A percentile compares a stretch with the other conserved stretches of the same genome.
These are phyloP conservation scores for Vicugna pacos DNA, from an alignment of 2,113 vertebrate genomes.

Conservation along the genomic window DNA sequence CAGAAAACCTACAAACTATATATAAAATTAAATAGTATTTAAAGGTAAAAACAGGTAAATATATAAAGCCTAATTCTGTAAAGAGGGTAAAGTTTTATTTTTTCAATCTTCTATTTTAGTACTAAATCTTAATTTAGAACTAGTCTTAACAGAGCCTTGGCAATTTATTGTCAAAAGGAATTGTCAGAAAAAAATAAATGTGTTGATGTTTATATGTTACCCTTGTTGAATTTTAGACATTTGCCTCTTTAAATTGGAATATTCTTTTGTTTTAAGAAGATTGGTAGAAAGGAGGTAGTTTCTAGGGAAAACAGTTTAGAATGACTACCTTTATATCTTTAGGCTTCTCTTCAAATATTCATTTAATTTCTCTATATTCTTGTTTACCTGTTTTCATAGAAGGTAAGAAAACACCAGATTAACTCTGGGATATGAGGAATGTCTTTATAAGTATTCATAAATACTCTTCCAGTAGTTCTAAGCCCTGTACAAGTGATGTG, in stretches of 20 bases:
- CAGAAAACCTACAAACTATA: background rate
- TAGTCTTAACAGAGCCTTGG: background rate
- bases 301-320: background rate
- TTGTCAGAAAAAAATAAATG: conserved; percentile 34
- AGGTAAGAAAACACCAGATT: background rate
- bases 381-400: conserved; percentile 1
- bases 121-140: conserved; percentile 3
- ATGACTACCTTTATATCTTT: conserved; percentile 25
- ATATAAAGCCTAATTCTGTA: conserved; percentile 10
- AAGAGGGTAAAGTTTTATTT: background rate
- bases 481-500: background rate
- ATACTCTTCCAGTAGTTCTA: background rate
- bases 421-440: background rate
- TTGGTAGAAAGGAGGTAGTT: background rate
- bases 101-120: background rate
- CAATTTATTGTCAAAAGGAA: conserved; percentile 8
- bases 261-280: background rate
- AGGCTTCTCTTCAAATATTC: background rate
- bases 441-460: background rate
- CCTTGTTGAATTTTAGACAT: background rate
- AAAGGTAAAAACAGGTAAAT: background rate
- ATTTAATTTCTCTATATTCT: background rate
- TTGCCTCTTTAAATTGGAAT: background rate
- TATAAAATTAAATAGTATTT: conserved; percentile 28
- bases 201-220: background rate